These are phyloP conservation scores for Microtus richardsoni DNA, from an alignment of 2,113 vertebrate species.

Conservation along the genomic window DNA sequence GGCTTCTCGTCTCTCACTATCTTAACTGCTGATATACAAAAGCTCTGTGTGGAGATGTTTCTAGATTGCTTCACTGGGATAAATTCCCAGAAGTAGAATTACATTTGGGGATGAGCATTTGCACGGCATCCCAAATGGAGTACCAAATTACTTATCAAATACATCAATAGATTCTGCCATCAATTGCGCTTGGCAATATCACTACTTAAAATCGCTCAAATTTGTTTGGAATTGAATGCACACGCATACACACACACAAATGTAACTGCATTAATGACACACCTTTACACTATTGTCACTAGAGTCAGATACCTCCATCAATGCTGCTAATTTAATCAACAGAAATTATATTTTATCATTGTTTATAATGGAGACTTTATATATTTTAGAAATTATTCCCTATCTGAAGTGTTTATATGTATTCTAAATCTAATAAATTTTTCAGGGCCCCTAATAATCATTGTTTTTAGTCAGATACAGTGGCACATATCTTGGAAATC, in stretches of 20 bases:
- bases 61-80: slow-evolving; percentile 51
- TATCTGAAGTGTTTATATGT: background rate
- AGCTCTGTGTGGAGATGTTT: slow-evolving; percentile 18
- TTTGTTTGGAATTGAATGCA: slow-evolving; percentile 23
- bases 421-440: background rate
- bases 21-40: slow-evolving; percentile 44
- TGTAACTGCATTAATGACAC: background rate
- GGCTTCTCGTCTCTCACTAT: slow-evolving; percentile 33
- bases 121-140: slow-evolving; percentile 30
- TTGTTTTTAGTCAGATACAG: background rate
- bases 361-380: slow-evolving; percentile 6
- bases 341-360: background rate
- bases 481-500: background rate
- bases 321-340: slow-evolving; percentile 27
- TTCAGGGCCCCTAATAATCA: background rate
- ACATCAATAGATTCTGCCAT: background rate
- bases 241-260: background rate
- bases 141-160: slow-evolving; percentile 41
- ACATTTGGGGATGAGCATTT: slow-evolving; percentile 40
- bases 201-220: slow-evolving; percentile 11
- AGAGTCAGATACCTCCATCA: background rate
- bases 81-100: slow-evolving; percentile 75
- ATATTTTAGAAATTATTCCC: background rate
- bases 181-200: background rate
- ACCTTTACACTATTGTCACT: background rate